Conservation (phyloP, 2,797 vertebrate species). For the Antennarius maculatus region DNA sequence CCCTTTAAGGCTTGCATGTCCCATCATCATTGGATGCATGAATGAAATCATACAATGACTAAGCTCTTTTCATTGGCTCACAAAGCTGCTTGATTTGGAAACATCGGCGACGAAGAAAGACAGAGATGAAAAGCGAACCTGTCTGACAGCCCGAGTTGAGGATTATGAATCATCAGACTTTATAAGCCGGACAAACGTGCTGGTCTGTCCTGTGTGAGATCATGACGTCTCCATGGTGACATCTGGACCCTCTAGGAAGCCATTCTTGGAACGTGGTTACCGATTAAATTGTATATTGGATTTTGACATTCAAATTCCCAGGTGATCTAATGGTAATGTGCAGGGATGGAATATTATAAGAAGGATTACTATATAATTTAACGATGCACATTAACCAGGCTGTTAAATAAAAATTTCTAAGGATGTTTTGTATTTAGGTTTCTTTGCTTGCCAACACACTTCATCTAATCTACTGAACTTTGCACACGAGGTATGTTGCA, state of each 20-base stretch:
- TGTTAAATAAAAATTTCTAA: too few relatives aligned
- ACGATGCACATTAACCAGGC: too few relatives aligned
- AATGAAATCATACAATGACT: slow-evolving; percentile 72
- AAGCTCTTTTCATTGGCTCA: slow-evolving; percentile 65
- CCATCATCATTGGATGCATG: slow-evolving; percentile 57
- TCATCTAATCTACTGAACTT: too few relatives aligned
- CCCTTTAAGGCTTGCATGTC: slow-evolving; percentile 61
- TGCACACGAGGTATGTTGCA: too few relatives aligned
- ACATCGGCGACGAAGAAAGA: slow-evolving; percentile 50
- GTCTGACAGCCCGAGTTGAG: slow-evolving; percentile 53
- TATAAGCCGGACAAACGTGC: slow-evolving; percentile 51
- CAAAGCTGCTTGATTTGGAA: slow-evolving; percentile 64
- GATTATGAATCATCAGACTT: slow-evolving; percentile 62
- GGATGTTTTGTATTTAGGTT: too few relatives aligned
- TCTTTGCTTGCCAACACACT: too few relatives aligned
- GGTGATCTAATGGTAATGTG: too few relatives aligned
- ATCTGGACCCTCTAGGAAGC: background rate
- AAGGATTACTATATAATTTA: too few relatives aligned
- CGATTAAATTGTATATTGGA: background rate
- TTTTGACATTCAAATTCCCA: slow-evolving; percentile 3
- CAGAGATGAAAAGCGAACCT: slow-evolving; percentile 40
- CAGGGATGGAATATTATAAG: too few relatives aligned
- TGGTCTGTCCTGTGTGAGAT: slow-evolving; percentile 31
- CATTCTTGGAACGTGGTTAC: background rate
- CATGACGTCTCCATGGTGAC: slow-evolving; percentile 48